phyloP scores from a whole-genome alignment of 2,888 invertebrate genomes.

The Cacoxenus indagator region DNA sequence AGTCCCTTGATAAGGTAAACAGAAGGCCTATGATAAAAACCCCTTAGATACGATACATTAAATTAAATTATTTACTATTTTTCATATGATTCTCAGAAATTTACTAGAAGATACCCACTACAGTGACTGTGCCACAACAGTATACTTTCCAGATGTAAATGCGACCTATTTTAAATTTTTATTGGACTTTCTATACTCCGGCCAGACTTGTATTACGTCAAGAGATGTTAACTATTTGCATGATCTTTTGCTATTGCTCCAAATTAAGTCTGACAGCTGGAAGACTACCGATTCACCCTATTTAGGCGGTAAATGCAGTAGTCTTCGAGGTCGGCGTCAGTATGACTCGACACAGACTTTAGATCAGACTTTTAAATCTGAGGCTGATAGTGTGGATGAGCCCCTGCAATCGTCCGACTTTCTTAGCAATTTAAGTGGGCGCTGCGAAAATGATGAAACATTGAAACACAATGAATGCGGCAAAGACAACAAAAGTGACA shows the following conservation, averaged over 20 bases:
- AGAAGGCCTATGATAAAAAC: neutral
- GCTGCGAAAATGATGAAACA: slow-evolving; percentile 70
- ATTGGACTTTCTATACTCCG: slow-evolving; percentile 87
- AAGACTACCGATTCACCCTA: slow-evolving; percentile 72
- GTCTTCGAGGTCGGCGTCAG: slow-evolving; percentile 45
- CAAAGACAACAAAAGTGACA: slow-evolving; percentile 55
- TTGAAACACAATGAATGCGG: slow-evolving; percentile 36
- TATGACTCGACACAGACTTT: slow-evolving; percentile 47
- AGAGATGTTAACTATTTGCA: slow-evolving; percentile 84
- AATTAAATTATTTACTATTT: slow-evolving; percentile 1
- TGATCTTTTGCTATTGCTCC: slow-evolving; percentile 85
- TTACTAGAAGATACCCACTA: slow-evolving; percentile 81
- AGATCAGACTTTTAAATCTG: slow-evolving; percentile 51
- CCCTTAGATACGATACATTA: neutral
- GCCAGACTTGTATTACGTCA: slow-evolving; percentile 77
- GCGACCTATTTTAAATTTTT: slow-evolving; percentile 85
- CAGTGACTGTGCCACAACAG: slow-evolving; percentile 80
- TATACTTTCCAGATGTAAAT: slow-evolving; percentile 87
- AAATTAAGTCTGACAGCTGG: slow-evolving; percentile 88
- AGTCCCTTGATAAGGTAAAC: slow-evolving; percentile 83
- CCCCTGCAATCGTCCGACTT: slow-evolving; percentile 38
- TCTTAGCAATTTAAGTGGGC: slow-evolving; percentile 49
- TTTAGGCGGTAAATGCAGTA: slow-evolving; percentile 51
- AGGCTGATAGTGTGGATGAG: slow-evolving; percentile 53
- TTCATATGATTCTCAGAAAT: slow-evolving; percentile 70